Base-by-base conservation (phyloP, 2,888 invertebrate species). In the Polyommatus iphigenia region DNA sequence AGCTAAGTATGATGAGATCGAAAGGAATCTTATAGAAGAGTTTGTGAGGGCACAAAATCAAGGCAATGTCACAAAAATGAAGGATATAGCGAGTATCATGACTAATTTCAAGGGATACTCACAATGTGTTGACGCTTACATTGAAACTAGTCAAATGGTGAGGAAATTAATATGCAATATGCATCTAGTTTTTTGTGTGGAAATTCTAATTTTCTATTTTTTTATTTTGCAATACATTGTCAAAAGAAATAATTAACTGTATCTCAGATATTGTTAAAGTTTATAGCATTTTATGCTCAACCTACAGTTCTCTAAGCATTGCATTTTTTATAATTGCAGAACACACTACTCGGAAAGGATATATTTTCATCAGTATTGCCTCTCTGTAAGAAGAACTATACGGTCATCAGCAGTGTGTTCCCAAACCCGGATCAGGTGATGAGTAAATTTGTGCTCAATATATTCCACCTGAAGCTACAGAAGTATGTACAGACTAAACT, bases 101-200 rank as follows among this genome's bases (percentile, higher is more conserved):
- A 97, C 98, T 0, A 98, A 99, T 86, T 99, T 99, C 87, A 99
- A 99, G 93, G 98, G 99, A 1, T 99, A 99, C 90, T 97, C 98
- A 0, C 98, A 98, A 83, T 99, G 99, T 90, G 96, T 99, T 76
- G 98, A 99, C 94, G 98, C 98, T 0, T 99, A 98, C 87, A 99
- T 99, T 85, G 99, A 99, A 87, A 98, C 99, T 83, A 98, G 99
- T 89, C 99, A 99, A 94, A 96, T 97, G 96, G 97, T 97, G 93
- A 80, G 79, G 41, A 46, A 24, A 24, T 46, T 46, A 6, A 24
- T 24, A 36, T 24, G 24, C 24, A 24, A 24, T 24, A 24, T 24
- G 24, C 24, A 24, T 24, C 24, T 24, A 24, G 24, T 24, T 72
- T 18, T 36, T 36, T 72, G 6, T 59, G 59, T 59, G 20, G 46